Evolutionary conservation across 2,797 vertebrate genomes (phyloP).

Genomic region (Gymnothorax javanicus): DNA sequence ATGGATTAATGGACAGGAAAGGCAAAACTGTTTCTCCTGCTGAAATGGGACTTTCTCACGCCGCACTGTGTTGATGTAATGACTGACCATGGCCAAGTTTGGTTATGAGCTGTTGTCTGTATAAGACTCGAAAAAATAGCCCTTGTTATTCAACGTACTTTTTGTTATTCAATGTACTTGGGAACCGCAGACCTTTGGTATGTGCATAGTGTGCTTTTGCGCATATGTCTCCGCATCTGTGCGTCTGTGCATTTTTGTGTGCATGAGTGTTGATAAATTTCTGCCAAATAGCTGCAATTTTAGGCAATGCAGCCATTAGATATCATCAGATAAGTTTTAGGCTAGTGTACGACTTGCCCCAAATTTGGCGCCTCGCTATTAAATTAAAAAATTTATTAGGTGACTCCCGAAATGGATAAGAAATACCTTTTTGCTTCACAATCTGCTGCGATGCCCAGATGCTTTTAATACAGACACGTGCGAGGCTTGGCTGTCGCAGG

Average conservation of each 20-base stretch:
- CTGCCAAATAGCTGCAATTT: neutral
- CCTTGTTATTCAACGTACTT: neutral
- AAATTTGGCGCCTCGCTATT: neutral
- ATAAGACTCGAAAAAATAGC: neutral
- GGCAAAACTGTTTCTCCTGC: neutral
- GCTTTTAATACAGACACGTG: neutral
- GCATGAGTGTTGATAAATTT: neutral
- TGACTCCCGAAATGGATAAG: neutral
- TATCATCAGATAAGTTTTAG: neutral
- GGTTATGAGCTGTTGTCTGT: neutral
- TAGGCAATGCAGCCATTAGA: neutral
- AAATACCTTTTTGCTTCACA: neutral
- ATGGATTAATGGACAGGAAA: neutral
- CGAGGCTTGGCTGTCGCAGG: neutral
- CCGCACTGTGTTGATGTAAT: neutral
- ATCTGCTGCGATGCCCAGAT: neutral
- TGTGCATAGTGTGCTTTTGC: neutral
- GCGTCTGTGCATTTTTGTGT: neutral
- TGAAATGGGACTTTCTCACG: conserved; percentile 8
- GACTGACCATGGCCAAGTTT: neutral
- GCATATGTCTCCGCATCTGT: conserved; percentile 19
- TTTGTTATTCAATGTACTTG: neutral
- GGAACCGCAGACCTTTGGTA: neutral
- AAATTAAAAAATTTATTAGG: neutral
- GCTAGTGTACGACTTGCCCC: neutral